These are phyloP conservation scores for Piezodorus guildinii DNA, from an alignment of 1,140 invertebrate species.

Conservation along the genomic window DNA sequence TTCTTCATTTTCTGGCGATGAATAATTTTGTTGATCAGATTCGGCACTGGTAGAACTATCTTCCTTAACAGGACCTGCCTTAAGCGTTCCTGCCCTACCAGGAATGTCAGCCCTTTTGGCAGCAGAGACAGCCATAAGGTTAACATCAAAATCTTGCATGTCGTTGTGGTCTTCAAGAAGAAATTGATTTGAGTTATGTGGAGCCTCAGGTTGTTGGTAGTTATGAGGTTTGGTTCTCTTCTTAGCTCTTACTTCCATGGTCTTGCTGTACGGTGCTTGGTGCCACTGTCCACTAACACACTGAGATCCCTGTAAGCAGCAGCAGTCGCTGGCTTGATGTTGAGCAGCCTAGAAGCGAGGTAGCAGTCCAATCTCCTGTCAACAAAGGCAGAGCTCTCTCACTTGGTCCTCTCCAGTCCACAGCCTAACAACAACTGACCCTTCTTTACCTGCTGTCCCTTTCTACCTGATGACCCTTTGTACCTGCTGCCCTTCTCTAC, in stretches of 20 bases:
- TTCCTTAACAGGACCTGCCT: conserved; percentile 52
- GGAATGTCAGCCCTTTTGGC: conserved; percentile 23
- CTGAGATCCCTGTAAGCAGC: too few relatives aligned
- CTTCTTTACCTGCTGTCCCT: too few relatives aligned
- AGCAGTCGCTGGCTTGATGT: too few relatives aligned
- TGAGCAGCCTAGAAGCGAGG: too few relatives aligned
- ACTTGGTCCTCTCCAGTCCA: too few relatives aligned
- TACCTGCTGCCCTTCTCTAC: too few relatives aligned
- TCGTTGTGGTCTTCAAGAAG: conserved; percentile 81
- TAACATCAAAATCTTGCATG: conserved; percentile 59
- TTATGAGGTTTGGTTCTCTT: conserved; percentile 22
- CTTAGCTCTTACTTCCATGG: conserved; percentile 32
- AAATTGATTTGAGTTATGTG: conserved; percentile 89
- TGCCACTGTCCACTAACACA: too few relatives aligned
- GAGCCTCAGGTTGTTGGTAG: conserved; percentile 45
- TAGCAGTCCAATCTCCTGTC: too few relatives aligned
- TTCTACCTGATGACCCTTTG: too few relatives aligned
- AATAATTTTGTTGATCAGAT: conserved; percentile 68
- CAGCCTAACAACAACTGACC: too few relatives aligned
- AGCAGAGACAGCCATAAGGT: conserved; percentile 41
- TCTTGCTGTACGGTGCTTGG: conserved; percentile 34
- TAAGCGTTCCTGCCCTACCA: conserved; percentile 31
- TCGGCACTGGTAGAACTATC: conserved; percentile 65
- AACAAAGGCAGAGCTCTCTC: too few relatives aligned
- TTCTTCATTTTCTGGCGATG: conserved; percentile 77